phyloP scores from a whole-genome alignment of 2,797 vertebrate genomes.

The Notolepis coatsorum region DNA sequence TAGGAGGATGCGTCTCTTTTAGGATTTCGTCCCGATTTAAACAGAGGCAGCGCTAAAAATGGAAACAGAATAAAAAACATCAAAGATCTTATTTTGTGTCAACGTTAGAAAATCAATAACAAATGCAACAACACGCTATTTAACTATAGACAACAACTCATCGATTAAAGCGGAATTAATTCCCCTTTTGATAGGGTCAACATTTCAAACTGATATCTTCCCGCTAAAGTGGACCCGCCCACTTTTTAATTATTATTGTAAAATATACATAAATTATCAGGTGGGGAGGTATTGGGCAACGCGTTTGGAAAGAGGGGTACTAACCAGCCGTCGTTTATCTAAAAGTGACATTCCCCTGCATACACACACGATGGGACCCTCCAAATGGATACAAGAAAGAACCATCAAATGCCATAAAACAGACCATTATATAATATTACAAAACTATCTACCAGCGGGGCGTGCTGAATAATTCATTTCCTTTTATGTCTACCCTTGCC shows the following conservation, averaged over 20 bases:
- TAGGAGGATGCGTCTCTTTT: constrained; percentile 87
- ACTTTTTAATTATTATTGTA: too few relatives aligned
- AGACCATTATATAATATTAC: constrained; percentile 85
- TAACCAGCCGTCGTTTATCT: too few relatives aligned
- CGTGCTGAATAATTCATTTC: constrained; percentile 87
- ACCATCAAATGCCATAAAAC: constrained; percentile 79
- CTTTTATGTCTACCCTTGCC: constrained; percentile 84
- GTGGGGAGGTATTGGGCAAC: too few relatives aligned
- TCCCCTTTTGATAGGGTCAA: too few relatives aligned
- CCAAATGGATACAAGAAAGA: constrained; percentile 75
- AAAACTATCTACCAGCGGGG: constrained; percentile 89
- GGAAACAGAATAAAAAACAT: constrained; percentile 49
- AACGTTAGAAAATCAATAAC: constrained; percentile 25
- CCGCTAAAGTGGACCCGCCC: too few relatives aligned
- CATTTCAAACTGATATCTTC: too few relatives aligned
- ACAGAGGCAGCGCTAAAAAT: constrained; percentile 72
- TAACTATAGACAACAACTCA: not conserved
- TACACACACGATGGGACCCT: constrained; percentile 54
- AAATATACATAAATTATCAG: not conserved
- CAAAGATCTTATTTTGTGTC: constrained; percentile 8
- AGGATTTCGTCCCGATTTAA: constrained; percentile 84
- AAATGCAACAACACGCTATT: not conserved
- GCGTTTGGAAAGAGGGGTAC: too few relatives aligned
- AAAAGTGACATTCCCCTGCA: too few relatives aligned
- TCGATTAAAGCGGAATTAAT: constrained; percentile 16